These are phyloP conservation scores for Onthophagus sagittarius DNA, from an alignment of 2,888 invertebrate species.

Conservation along the genomic window DNA sequence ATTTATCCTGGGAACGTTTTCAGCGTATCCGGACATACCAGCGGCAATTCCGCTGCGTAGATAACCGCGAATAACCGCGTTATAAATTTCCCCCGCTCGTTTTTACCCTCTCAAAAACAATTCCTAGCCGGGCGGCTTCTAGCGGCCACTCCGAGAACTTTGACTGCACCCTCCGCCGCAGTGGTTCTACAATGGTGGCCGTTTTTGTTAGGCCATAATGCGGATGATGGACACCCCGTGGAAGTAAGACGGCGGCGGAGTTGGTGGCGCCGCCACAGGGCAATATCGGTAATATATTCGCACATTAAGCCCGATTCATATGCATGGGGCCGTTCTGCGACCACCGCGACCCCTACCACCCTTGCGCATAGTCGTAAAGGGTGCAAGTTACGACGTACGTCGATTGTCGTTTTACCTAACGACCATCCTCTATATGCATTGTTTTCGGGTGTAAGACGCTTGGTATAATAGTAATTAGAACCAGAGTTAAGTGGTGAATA, in stretches of 20 bases:
- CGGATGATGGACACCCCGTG: not conserved
- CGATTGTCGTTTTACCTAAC: not conserved
- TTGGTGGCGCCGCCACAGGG: not conserved
- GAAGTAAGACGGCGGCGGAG: not conserved
- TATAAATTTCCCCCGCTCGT: not conserved
- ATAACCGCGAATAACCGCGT: not conserved
- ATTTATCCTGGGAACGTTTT: not conserved
- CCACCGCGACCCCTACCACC: not conserved
- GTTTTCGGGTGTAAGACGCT: not conserved
- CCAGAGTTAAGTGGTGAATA: not conserved
- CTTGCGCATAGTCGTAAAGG: not conserved
- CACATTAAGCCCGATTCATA: slow-evolving; percentile 42
- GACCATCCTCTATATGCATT: not conserved
- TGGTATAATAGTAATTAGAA: not conserved
- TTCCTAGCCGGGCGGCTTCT: not conserved
- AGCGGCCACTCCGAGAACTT: not conserved
- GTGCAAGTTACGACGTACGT: not conserved
- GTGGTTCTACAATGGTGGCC: not conserved
- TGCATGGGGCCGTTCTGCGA: slow-evolving; percentile 33
- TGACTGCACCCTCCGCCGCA: not conserved
- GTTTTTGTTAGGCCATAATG: not conserved
- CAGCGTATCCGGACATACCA: not conserved
- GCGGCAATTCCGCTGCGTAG: not conserved
- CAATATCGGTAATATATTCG: slow-evolving; percentile 38
- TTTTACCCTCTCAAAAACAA: not conserved